Base-by-base conservation (phyloP, 2,797 vertebrate species). In the Lates japonicus region DNA sequence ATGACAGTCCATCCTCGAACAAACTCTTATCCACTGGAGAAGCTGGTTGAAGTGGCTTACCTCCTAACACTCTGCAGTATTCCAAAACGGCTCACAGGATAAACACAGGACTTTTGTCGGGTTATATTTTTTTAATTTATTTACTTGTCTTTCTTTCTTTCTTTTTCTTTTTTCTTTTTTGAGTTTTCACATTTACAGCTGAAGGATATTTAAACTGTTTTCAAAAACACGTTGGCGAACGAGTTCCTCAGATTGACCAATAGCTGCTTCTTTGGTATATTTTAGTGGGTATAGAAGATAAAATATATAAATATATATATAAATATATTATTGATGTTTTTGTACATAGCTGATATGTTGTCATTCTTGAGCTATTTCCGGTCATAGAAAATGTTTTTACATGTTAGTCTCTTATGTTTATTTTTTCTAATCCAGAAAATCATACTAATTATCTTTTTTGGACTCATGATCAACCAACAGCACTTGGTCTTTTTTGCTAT, bases 231-330 rank as follows among this genome's bases (percentile, higher is more conserved):
- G 88, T 71, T 84, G 92, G 93, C 86, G 83, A 92, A 95, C 71
- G 93, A 94, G 94, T 96, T 95, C 94, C 93, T 96, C 96, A 95
- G 92, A 95, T 96, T 96, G 97, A 98, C 97, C 96, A 98, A 97
- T 94, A 96, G 97, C 96, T 98, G 97, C 97, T 98, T 97, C 94
- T 94, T 97, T 96, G 96, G 93, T 95, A 70, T 95, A 92, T 95
- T 94, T 94, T 90, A 88, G 92, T 93, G 91, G 94, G 93, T 95
- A 92, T 93, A 82, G 90, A 90, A 75, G 91, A 90, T 92, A 77
- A 87, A 89, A 88, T 76, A 85, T 58, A 88, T 25, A 90, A 61
- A 91, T 62, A 90, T 91, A 92, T 93, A 93, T 93, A 94, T 94
- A 91, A 89, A 95, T 93, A 92, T 94, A 91, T 92, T 93, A 91